Evolutionary conservation across 1,140 invertebrate genomes (phyloP).

Genomic region (Goniozus legneri): DNA sequence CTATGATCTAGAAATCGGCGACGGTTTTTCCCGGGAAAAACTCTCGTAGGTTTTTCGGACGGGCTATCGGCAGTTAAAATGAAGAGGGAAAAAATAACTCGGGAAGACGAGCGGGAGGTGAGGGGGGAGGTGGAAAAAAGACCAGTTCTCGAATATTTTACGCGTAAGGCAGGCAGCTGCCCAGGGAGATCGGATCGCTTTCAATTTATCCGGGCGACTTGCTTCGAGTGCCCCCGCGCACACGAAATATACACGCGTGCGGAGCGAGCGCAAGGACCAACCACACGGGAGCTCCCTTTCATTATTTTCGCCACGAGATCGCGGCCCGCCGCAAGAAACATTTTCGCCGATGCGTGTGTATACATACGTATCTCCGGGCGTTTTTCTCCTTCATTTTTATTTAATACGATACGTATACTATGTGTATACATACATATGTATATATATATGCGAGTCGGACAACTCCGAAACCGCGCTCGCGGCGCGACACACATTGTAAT

Average conservation of each 20-base stretch:
- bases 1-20: no score
- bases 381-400: constrained; percentile 3
- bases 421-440: no score
- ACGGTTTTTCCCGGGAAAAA: no score
- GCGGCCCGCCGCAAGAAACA: constrained; percentile 9
- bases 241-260: constrained; percentile 11
- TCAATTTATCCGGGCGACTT: constrained; percentile 53
- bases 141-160: constrained; percentile 53
- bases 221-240: constrained; percentile 38
- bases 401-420: no score
- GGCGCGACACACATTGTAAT: no score
- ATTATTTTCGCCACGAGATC: constrained; percentile 17
- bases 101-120: constrained; percentile 6
- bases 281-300: constrained; percentile 12
- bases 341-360: no score
- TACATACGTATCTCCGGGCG: no score
- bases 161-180: constrained; percentile 54
- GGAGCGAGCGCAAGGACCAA: constrained; percentile 1
- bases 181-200: constrained; percentile 50
- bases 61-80: no score
- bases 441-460: no score
- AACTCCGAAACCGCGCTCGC: no score
- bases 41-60: no score
- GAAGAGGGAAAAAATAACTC: constrained; percentile 8
- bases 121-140: constrained; percentile 11